phyloP scores from a whole-genome alignment of 1,140 invertebrate species.

The Neodiprion lecontei region DNA sequence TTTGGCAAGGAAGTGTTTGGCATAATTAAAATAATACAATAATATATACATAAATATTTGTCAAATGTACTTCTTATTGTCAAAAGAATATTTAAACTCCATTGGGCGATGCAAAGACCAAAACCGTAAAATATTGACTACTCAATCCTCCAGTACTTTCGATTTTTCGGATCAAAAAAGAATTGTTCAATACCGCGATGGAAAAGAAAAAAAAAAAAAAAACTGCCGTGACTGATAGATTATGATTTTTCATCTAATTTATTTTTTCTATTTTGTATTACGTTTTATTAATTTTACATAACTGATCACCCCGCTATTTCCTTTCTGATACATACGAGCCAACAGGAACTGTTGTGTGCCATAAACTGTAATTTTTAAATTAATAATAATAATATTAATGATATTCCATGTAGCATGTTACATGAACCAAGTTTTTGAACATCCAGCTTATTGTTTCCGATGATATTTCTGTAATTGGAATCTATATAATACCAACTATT shows the following conservation, averaged over 20 bases:
- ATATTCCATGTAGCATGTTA: no score
- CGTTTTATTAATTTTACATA: background rate
- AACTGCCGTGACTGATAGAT: background rate
- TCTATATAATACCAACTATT: background rate
- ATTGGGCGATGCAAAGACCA: no score
- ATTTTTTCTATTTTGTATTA: background rate
- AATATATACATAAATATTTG: background rate
- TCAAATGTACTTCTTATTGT: background rate
- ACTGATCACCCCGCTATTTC: background rate
- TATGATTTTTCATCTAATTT: background rate
- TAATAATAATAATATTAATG: no score
- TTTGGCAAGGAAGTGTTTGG: background rate
- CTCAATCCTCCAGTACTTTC: no score
- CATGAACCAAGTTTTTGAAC: background rate
- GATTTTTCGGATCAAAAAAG: no score
- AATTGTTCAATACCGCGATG: no score
- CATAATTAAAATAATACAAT: background rate
- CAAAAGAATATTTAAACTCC: no score
- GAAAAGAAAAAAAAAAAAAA: no score
- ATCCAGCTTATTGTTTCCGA: background rate
- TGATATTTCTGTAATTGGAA: background rate
- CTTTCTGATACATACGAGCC: background rate
- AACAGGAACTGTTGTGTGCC: background rate
- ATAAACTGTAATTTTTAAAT: background rate
- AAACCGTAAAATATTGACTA: no score